Conservation (phyloP, 64 coral and sea anemone genomes). For the Pachyseris speciosa region DNA sequence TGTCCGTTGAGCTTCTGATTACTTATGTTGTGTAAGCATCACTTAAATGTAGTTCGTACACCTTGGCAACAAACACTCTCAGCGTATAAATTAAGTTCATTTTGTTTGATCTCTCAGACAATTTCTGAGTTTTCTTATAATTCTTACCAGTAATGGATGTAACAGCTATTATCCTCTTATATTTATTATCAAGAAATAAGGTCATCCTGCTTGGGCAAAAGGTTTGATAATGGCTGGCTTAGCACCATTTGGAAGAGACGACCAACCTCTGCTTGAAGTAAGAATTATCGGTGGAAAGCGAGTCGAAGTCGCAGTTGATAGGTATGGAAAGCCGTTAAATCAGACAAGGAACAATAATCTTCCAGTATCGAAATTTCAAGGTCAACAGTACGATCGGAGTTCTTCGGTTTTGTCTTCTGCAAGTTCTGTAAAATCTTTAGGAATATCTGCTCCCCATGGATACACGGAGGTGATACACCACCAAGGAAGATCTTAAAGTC, state of each 20-base stretch:
- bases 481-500: constrained; percentile 72
- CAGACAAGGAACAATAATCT: background rate
- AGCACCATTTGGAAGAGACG: constrained; percentile 91
- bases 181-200: background rate
- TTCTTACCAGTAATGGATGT: background rate
- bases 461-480: constrained; percentile 60
- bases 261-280: constrained; percentile 81
- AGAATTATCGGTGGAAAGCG: constrained; percentile 93
- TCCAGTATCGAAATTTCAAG: background rate
- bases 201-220: background rate
- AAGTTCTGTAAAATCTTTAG: background rate
- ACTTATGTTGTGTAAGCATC: background rate
- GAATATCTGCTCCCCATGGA: constrained; percentile 61
- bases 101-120: no score
- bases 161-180: background rate
- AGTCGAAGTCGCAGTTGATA: constrained; percentile 81
- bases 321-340: constrained; percentile 55
- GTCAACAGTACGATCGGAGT: background rate
- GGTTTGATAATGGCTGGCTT: constrained; percentile 67
- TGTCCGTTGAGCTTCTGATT: background rate
- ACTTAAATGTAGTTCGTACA: background rate
- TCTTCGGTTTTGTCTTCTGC: constrained; percentile 28
- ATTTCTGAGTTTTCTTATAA: background rate
- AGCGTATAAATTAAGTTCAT: no score
- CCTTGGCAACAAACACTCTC: constrained; percentile 17